phyloP scores from a whole-genome alignment of 2,888 invertebrate species.

The Drosophila yooni region DNA sequence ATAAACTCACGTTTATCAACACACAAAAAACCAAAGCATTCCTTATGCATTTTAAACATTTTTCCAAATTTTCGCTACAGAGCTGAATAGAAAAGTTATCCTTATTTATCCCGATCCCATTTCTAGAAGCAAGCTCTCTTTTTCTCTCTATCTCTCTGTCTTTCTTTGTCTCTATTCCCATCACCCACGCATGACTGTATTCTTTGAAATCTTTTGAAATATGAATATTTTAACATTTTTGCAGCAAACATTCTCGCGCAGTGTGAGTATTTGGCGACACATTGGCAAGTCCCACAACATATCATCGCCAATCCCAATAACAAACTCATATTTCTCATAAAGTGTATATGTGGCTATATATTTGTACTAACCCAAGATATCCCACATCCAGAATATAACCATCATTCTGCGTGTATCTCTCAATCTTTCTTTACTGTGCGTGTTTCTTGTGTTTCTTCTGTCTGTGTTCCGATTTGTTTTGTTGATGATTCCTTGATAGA shows the following conservation, averaged over 20 bases:
- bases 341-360: background rate
- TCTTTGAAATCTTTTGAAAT: slow-evolving; percentile 55
- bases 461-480: slow-evolving; percentile 41
- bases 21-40: background rate
- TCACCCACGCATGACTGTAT: slow-evolving; percentile 26
- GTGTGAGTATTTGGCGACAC: slow-evolving; percentile 67
- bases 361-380: slow-evolving; percentile 12
- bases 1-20: background rate
- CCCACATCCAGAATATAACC: background rate
- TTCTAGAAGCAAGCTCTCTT: background rate
- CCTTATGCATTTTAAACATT: background rate
- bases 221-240: slow-evolving; percentile 70
- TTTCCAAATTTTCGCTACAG: background rate
- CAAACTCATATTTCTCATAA: slow-evolving; percentile 5
- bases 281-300: slow-evolving; percentile 26
- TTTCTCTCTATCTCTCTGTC: too few relatives aligned
- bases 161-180: slow-evolving; percentile 4
- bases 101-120: background rate
- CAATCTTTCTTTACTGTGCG: slow-evolving; percentile 5
- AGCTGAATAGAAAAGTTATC: background rate
- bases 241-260: slow-evolving; percentile 77
- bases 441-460: slow-evolving; percentile 10
- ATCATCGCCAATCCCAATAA: background rate
- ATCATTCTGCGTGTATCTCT: background rate
- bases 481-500: slow-evolving; percentile 84